Conservation (phyloP, 2,113 vertebrate genomes). For the Lagopus leucura region DNA sequence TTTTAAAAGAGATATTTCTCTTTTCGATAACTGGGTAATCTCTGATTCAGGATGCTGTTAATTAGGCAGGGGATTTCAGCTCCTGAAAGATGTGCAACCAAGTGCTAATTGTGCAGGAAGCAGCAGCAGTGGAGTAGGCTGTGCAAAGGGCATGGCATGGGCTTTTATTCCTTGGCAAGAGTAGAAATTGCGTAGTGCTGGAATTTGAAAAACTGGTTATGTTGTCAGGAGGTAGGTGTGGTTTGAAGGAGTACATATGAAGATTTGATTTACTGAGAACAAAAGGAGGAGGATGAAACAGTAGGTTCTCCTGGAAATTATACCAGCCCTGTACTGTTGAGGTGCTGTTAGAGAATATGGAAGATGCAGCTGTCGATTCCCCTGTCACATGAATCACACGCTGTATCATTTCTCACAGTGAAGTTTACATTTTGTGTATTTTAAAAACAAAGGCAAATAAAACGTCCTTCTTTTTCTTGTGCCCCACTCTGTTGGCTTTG, state of each 20-base stretch:
- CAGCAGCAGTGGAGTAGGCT: not conserved
- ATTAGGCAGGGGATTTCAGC: not conserved
- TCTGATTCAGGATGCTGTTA: not conserved
- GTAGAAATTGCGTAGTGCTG: not conserved
- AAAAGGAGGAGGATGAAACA: not conserved
- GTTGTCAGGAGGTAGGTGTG: not conserved
- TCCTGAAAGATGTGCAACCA: not conserved
- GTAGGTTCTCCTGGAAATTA: not conserved
- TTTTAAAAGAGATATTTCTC: not conserved
- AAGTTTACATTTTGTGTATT: not conserved
- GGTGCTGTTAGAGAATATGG: not conserved
- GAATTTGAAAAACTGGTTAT: not conserved
- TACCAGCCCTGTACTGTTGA: not conserved
- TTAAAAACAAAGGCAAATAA: not conserved
- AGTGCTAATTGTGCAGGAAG: not conserved
- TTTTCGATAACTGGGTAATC: not conserved
- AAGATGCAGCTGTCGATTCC: not conserved
- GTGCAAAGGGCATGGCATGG: fast-evolving
- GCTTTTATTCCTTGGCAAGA: not conserved
- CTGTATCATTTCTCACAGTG: not conserved
- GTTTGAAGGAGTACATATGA: not conserved
- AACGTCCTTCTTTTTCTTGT: not conserved
- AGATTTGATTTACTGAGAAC: not conserved
- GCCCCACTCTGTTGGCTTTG: not conserved
- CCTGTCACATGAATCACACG: not conserved